phyloP scores from a whole-genome alignment of 30 jellyfish, hydroid and myxozoan species.

The Turritopsis dohrnii region DNA sequence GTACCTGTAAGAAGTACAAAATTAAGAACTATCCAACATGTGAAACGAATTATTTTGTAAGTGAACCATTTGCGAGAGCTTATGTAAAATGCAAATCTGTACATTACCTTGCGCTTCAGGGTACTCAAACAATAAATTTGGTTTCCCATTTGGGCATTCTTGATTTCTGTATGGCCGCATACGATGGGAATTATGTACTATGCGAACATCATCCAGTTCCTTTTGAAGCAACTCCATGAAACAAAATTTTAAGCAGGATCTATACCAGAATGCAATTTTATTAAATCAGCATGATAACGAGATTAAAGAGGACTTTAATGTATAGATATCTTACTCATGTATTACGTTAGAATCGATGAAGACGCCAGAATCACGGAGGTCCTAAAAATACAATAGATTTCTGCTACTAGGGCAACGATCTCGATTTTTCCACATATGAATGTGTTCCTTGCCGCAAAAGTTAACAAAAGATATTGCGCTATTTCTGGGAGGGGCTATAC shows the following conservation, averaged over 20 bases:
- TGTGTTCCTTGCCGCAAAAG: no score
- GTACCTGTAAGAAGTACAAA: no score
- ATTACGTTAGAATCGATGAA: background rate
- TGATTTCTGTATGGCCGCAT: background rate
- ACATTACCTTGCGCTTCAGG: constrained; percentile 6
- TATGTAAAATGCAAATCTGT: no score
- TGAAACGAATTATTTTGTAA: no score
- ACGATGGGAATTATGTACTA: constrained; percentile 7
- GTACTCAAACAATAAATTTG: background rate
- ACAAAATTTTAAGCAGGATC: constrained; percentile 1
- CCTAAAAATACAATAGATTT: background rate
- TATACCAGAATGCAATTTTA: background rate
- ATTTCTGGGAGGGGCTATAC: no score
- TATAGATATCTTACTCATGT: background rate
- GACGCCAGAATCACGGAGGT: background rate
- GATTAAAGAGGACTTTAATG: background rate
- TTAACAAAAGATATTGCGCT: no score
- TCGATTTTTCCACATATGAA: no score
- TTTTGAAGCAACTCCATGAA: constrained; percentile 10
- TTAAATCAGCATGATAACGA: background rate
- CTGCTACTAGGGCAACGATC: no score
- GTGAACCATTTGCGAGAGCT: no score
- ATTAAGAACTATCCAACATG: no score
- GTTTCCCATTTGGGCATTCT: constrained; percentile 16
- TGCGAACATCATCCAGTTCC: background rate